These are phyloP conservation scores for Clarias platycephalus DNA, from an alignment of 2,797 vertebrate species.

Conservation along the genomic window DNA sequence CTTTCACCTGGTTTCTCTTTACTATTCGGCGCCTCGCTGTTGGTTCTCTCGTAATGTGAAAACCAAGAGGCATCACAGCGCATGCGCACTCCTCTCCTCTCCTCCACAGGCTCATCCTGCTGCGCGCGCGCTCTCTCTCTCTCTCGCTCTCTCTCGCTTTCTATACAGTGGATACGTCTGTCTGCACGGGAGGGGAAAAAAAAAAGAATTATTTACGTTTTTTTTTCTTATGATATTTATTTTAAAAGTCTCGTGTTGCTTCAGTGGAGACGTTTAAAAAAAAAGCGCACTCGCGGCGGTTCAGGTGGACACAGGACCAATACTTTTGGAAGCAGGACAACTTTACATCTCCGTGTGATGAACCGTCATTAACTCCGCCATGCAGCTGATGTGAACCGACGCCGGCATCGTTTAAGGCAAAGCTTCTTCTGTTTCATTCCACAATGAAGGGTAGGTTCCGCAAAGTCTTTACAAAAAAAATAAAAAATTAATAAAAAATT, in stretches of 20 bases:
- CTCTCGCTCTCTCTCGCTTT: too few relatives aligned
- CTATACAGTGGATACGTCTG: background rate
- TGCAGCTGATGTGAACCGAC: constrained; percentile 71
- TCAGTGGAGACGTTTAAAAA: background rate
- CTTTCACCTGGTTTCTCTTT: constrained; percentile 51
- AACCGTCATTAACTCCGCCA: constrained; percentile 52
- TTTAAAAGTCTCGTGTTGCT: background rate
- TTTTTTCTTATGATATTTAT: background rate
- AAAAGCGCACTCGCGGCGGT: background rate
- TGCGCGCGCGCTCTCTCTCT: background rate
- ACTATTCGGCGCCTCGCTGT: constrained; percentile 28
- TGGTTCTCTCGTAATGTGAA: constrained; percentile 67
- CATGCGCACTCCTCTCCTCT: constrained; percentile 52
- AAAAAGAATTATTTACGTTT: background rate
- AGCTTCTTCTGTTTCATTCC: constrained; percentile 55
- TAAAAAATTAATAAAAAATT: too few relatives aligned
- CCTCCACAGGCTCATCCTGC: constrained; percentile 66
- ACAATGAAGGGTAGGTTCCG: constrained; percentile 77
- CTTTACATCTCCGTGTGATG: background rate
- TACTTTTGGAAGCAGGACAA: constrained; percentile 11
- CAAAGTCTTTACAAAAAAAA: background rate
- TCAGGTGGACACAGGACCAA: constrained; percentile 44
- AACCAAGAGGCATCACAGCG: constrained; percentile 72
- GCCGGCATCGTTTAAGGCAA: constrained; percentile 48
- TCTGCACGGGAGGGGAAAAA: background rate